Percentiles rank a stretch among this genome's conserved stretches.
phyloP scores from a whole-genome alignment of 2,113 vertebrate genomes.

The Gymnogyps californianus region DNA sequence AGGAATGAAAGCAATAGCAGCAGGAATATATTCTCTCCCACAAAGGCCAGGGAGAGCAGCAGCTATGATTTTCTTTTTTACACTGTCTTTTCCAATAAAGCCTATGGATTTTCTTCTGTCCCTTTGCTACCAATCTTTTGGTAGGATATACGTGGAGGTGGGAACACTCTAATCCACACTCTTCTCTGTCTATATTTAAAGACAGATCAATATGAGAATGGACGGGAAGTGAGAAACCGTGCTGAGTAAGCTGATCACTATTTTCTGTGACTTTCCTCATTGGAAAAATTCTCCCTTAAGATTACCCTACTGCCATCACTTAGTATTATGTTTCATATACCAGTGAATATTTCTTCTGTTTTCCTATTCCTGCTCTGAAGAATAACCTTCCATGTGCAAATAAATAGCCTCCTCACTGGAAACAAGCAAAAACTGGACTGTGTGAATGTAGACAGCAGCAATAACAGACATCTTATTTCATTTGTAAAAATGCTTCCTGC shows the following conservation, averaged over 20 bases:
- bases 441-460: background rate
- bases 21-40: background rate
- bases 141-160: background rate
- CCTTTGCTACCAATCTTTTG: background rate
- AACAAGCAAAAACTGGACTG: background rate
- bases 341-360: background rate
- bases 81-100: background rate
- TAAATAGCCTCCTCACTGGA: background rate
- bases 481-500: background rate
- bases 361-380: background rate
- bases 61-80: background rate
- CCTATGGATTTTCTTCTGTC: background rate
- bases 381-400: background rate
- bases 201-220: background rate
- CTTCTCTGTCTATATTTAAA: background rate
- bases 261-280: background rate
- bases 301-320: background rate
- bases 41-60: background rate
- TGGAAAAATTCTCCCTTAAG: background rate
- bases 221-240: background rate
- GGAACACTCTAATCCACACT: background rate
- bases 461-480: background rate
- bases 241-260: background rate
- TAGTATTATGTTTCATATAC: background rate
- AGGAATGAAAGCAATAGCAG: background rate